Conservation (phyloP, 1,140 invertebrate species). For the Eurosta solidaginis region DNA sequence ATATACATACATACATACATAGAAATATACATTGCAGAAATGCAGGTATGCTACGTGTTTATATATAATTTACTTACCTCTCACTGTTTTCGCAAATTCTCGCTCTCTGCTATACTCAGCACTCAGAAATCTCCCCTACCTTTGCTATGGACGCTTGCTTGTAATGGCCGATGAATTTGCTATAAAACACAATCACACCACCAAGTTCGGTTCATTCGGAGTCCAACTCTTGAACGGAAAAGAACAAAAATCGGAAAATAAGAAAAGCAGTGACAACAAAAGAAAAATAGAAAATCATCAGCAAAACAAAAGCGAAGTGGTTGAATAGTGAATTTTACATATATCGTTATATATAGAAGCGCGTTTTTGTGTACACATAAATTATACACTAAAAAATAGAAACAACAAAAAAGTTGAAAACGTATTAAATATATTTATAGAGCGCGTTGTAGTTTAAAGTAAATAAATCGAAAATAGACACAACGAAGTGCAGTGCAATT, state of each 20-base stretch:
- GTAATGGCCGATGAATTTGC: neutral
- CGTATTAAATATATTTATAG: neutral
- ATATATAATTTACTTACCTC: neutral
- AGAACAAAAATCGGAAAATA: constrained; percentile 32
- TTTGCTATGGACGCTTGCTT: constrained; percentile 6
- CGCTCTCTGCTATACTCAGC: constrained; percentile 34
- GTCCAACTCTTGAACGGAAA: constrained; percentile 39
- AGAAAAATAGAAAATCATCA: constrained; percentile 9
- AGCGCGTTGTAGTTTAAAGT: neutral
- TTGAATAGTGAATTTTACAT: constrained; percentile 1
- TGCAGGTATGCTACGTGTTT: neutral
- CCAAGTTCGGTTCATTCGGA: constrained; percentile 33
- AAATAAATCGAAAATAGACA: neutral
- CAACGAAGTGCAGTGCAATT: neutral
- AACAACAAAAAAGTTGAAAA: neutral
- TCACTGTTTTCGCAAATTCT: neutral
- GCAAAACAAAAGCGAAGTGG: constrained; percentile 33
- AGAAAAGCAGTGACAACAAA: neutral
- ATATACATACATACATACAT: neutral
- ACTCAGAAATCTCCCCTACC: neutral
- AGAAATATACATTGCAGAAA: neutral
- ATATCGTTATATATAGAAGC: neutral
- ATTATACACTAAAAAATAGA: neutral
- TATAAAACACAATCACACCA: constrained; percentile 34
- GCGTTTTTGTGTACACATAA: neutral